Evolutionary conservation across 1,140 invertebrate species (phyloP).

Genomic region (Ptiloglossa arizonensis): DNA sequence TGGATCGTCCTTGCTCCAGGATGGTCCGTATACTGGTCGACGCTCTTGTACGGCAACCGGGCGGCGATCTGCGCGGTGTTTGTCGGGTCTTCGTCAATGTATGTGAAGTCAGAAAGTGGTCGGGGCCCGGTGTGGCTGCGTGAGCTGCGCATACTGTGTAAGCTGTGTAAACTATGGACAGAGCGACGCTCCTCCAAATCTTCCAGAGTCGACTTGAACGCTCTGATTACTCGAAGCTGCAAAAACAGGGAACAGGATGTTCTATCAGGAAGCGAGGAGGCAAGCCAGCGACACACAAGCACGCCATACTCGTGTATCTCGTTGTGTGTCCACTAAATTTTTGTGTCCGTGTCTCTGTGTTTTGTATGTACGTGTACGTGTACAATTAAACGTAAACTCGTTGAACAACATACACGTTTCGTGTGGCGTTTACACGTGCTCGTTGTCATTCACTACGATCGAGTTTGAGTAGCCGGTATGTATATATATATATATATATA

Average conservation of each 20-base stretch:
- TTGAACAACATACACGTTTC: too few relatives aligned
- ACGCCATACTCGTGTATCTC: conserved; percentile 70
- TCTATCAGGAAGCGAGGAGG: conserved; percentile 81
- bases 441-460: too few relatives aligned
- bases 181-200: conserved; percentile 99
- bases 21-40: conserved; percentile 69
- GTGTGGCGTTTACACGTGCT: too few relatives aligned
- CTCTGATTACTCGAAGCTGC: conserved; percentile 99
- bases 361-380: conserved; percentile 7
- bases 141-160: conserved; percentile 95
- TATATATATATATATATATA: too few relatives aligned
- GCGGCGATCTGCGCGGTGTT: conserved; percentile 80
- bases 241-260: conserved; percentile 86
- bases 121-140: conserved; percentile 90
- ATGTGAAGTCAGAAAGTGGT: conserved; percentile 94
- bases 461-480: too few relatives aligned
- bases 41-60: conserved; percentile 75
- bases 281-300: conserved; percentile 80
- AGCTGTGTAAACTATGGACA: conserved; percentile 98
- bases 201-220: conserved; percentile 99
- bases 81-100: conserved; percentile 93
- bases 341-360: conserved; percentile 5
- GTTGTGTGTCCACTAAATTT: conserved; percentile 27
- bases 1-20: conserved; percentile 69
- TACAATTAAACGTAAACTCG: too few relatives aligned